Evolutionary conservation across 2,797 vertebrate species (phyloP), one percentile per base, ranked within the genome.

Genomic region (Nyctibius grandis): DNA sequence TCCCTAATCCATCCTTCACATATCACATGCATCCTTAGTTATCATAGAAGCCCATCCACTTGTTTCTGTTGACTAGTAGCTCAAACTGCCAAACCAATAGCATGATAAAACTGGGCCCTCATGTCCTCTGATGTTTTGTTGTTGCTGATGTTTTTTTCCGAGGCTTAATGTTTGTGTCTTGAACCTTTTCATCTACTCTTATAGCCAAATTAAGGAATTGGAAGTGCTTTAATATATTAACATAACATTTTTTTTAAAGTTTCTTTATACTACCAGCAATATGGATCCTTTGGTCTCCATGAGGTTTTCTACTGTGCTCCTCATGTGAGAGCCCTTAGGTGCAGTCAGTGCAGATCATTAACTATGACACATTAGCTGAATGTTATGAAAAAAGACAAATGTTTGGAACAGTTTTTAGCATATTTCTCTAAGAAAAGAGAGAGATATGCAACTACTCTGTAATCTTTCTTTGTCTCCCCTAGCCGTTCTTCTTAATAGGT

Each of bases 211-310:
- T 57, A 48, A 68, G 8, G 5, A 16, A 33, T 2, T 9, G 10
- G 16, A 64, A 61, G 7, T 40, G 10, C 0, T 48, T 79, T 65
- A 70, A 42, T 75, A 65, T 74, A 50, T 38, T 34, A 28, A 34
- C 5, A 36, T 33, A 8, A 1, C 0, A 2, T 9, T 7, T 12
- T 21, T 45, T 34, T n/a, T 2, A 4, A 36, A 34, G 13, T 56
- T 14, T 36, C 44, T 9, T 7, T 56, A 7, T 33, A 22, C 22
- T 47, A 9, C 3, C 48, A 53, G 6, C 8, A 47, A 15, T 15
- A 81, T 11, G 13, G 15, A 33, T 33, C 29, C 6, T 45, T 77
- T 50, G 5, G 14, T 75, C 26, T 22, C 12, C 40, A 25, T 40
- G 20, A 84, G 51, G 0, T 44, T 70, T 82, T 75, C 18, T 61